phyloP scores from a whole-genome alignment of 2,888 invertebrate species.

The Xestobium rufovillosum region DNA sequence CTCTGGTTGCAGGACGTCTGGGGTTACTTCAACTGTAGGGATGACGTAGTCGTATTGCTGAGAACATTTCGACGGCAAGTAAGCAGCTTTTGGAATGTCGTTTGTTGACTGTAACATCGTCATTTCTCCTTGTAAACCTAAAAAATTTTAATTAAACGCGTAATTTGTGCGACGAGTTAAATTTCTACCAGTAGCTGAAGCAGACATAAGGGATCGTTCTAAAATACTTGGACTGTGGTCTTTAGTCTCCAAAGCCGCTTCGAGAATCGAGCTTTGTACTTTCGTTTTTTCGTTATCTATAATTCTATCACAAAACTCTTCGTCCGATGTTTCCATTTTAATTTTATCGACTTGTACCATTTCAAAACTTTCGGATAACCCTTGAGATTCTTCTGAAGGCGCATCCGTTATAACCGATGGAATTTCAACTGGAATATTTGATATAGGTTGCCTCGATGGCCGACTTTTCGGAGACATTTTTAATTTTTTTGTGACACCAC shows the following conservation, averaged over 20 bases:
- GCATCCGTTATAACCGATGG: slow-evolving; percentile 3
- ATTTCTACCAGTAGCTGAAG: no score
- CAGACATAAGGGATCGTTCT: slow-evolving; percentile 39
- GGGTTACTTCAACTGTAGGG: no score
- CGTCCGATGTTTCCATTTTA: slow-evolving; percentile 27
- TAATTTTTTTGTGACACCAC: background rate
- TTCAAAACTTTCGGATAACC: slow-evolving; percentile 21
- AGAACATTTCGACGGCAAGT: no score
- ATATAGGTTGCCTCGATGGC: background rate
- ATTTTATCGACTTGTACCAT: slow-evolving; percentile 28
- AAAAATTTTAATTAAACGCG: no score
- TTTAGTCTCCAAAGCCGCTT: slow-evolving; percentile 37
- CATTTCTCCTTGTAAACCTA: no score
- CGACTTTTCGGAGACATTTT: background rate
- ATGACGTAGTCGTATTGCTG: no score
- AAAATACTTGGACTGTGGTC: slow-evolving; percentile 38
- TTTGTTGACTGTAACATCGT: no score
- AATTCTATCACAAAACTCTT: slow-evolving; percentile 13
- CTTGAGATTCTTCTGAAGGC: background rate
- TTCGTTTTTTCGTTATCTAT: slow-evolving; percentile 26
- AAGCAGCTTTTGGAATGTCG: no score
- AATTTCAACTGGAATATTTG: no score
- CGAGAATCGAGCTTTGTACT: slow-evolving; percentile 36
- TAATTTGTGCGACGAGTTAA: no score
- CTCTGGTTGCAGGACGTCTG: slow-evolving; percentile 6